Evolutionary conservation across 2,797 vertebrate species (phyloP).

Genomic region (Sebastes itinus): DNA sequence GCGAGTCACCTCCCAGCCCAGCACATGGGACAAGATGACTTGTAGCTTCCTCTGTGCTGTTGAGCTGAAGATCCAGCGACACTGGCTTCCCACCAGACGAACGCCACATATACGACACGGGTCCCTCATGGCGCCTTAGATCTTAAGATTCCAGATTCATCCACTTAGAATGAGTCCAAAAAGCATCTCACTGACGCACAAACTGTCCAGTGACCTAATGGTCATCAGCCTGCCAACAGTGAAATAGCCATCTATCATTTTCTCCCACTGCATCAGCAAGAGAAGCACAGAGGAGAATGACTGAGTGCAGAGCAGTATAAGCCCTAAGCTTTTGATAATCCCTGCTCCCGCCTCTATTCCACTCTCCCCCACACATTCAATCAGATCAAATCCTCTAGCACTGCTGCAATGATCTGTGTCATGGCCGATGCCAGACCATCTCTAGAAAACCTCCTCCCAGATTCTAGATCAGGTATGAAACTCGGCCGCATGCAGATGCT

Average conservation of each 20-base stretch:
- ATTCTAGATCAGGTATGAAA: not conserved
- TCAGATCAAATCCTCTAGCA: constrained; percentile 70
- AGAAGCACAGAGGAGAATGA: constrained; percentile 60
- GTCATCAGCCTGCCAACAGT: constrained; percentile 36
- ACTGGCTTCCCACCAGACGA: constrained; percentile 76
- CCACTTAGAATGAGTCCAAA: constrained; percentile 30
- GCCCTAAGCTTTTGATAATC: constrained; percentile 81
- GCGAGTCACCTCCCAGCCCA: constrained; percentile 75
- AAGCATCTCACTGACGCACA: constrained; percentile 27
- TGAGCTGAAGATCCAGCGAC: constrained; percentile 84
- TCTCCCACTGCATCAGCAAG: constrained; percentile 52
- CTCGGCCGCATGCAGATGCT: not conserved
- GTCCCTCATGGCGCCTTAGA: constrained; percentile 73
- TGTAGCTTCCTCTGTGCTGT: constrained; percentile 76
- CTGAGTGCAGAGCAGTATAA: constrained; percentile 70
- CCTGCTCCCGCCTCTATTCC: constrained; percentile 73
- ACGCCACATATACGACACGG: constrained; percentile 79
- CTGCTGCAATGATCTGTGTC: constrained; percentile 46
- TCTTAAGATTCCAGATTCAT: constrained; percentile 16
- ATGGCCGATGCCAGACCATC: constrained; percentile 22
- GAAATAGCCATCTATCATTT: constrained; percentile 49
- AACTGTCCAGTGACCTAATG: constrained; percentile 28
- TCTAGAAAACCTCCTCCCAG: constrained; percentile 22
- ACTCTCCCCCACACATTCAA: constrained; percentile 63
- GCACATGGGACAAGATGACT: constrained; percentile 79